A percentile compares a stretch with the other conserved stretches of the same genome.
Conservation (phyloP, 35 echinoderm and acorn worm species). For the Diadema setosum region DNA sequence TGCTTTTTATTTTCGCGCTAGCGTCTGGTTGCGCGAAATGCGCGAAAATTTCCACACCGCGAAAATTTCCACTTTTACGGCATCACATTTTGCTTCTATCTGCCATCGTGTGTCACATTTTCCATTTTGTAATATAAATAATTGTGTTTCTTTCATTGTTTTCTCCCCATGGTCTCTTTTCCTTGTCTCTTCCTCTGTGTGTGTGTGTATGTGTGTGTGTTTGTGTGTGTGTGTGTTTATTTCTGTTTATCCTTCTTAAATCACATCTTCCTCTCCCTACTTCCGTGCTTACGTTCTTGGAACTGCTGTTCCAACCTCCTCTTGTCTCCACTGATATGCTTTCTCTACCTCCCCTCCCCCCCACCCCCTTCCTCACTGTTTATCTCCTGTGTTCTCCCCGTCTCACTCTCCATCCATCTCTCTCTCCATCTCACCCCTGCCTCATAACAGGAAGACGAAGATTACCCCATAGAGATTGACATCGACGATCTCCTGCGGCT, state of each 20-base stretch:
- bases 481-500: not conserved
- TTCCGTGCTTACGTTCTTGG: not conserved
- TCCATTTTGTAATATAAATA: too few relatives aligned
- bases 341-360: not conserved
- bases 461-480: slow-evolving; percentile 24
- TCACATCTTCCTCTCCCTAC: not conserved
- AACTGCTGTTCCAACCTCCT: not conserved
- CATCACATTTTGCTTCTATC: too few relatives aligned
- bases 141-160: too few relatives aligned
- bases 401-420: not conserved
- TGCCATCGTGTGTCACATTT: too few relatives aligned
- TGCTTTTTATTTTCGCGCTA: too few relatives aligned
- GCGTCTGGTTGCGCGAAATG: too few relatives aligned
- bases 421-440: not conserved
- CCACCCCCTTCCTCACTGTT: not conserved
- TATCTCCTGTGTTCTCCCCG: not conserved
- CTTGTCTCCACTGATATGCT: not conserved
- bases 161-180: not conserved
- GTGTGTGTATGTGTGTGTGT: too few relatives aligned
- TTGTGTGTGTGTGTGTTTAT: too few relatives aligned
- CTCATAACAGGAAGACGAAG: not conserved
- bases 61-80: too few relatives aligned
- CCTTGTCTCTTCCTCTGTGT: not conserved
- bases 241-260: not conserved
- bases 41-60: too few relatives aligned